Evolutionary conservation across 2,797 vertebrate species (phyloP), one percentile per base, ranked within the genome.

Genomic region (Chelmon rostratus): DNA sequence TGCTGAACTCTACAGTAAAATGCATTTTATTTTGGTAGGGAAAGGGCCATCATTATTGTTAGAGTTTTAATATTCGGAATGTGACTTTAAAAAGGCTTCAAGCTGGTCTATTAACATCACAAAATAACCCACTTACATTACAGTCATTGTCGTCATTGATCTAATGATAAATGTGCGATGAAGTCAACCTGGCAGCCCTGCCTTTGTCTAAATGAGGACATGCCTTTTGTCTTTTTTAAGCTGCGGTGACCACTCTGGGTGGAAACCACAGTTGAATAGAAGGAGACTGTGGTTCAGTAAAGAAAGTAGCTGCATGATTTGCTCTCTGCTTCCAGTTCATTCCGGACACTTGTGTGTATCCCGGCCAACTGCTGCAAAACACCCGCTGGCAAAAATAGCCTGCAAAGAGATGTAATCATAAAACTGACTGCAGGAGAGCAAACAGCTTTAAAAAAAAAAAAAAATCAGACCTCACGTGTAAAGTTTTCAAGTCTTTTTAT

Each of bases 191-290:
- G 42, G 67, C 58, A 4, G 68, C 8, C 61, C 3, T 49, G 71
- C 76, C 68, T 78, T 76, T 76, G 73, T 81, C 72, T 64, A 59
- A 72, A 71, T 12, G 37, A 75, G 84, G 89, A 82, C 89, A 82
- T 86, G 89, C 82, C 85, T 87, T 82, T 87, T 91, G 88, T 92
- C 92, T 95, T 95, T 96, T 95, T 95, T 89, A 89, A 84, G 93
- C 92, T 92, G 90, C 28, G 68, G 90, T 89, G 91, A 79, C 88
- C 86, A 86, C 89, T 92, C 79, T 79, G 92, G 91, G 86, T 80
- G 57, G 74, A 86, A 94, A 85, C 93, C 88, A 78, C 89, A 88
- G 79, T 28, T 73, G 80, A 85, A 79, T 49, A 83, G 73, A 84
- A 73, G 84, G 76, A 90, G 92, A 65, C 77, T 93, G 92, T 67